A percentile compares a stretch with the other conserved stretches of the same genome.
Evolutionary conservation across 2,113 vertebrate genomes (phyloP).

Genomic region (Oryctolagus cuniculus): DNA sequence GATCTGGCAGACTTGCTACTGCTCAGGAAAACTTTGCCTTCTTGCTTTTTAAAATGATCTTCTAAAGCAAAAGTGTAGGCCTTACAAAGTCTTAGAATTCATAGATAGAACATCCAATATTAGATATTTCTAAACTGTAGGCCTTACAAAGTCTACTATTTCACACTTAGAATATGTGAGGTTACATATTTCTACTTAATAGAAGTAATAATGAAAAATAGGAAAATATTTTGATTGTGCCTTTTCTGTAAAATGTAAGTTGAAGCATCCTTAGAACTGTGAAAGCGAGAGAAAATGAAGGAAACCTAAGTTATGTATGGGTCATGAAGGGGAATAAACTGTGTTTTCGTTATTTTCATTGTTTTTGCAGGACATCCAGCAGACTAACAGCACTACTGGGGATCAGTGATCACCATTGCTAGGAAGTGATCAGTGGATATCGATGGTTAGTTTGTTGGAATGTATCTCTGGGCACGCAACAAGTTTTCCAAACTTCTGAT

Average conservation of each 20-base stretch:
- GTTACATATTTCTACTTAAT: not conserved
- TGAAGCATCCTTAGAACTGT: not conserved
- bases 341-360: slow-evolving; percentile 12
- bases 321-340: not conserved
- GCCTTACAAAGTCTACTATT: not conserved
- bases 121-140: not conserved
- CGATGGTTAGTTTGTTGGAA: not conserved
- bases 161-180: not conserved
- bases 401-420: not conserved
- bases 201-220: not conserved
- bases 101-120: no score
- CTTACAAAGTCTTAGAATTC: no score
- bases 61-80: no score
- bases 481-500: not conserved
- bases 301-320: not conserved
- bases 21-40: not conserved
- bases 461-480: not conserved
- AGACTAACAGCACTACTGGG: not conserved
- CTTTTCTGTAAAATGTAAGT: not conserved
- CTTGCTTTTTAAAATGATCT: not conserved
- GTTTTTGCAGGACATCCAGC: not conserved
- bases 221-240: not conserved
- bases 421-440: not conserved
- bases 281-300: slow-evolving; percentile 19
- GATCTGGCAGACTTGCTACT: not conserved